These are phyloP conservation scores for Cheiracanthium punctorium DNA, from an alignment of 2,888 invertebrate genomes.

Conservation along the genomic window DNA sequence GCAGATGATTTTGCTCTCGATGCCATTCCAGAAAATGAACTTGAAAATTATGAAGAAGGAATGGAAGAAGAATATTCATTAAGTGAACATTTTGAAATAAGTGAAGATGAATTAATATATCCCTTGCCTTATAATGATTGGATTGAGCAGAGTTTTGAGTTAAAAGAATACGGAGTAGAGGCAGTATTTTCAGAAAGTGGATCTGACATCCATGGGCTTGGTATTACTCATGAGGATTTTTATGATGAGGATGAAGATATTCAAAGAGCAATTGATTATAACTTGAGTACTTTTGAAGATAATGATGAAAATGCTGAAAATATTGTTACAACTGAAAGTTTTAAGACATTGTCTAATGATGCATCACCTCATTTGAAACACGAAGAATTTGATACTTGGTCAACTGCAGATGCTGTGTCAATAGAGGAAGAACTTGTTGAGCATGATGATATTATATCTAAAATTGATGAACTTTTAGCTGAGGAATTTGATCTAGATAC, in stretches of 20 bases:
- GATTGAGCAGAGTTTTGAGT: constrained; percentile 63
- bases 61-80: not conserved
- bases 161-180: constrained; percentile 60
- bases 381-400: constrained; percentile 56
- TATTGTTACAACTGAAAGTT: constrained; percentile 38
- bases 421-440: constrained; percentile 46
- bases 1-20: not conserved
- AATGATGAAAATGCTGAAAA: constrained; percentile 14
- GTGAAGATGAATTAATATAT: constrained; percentile 58
- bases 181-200: constrained; percentile 38
- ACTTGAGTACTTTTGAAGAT: constrained; percentile 54
- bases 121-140: constrained; percentile 58
- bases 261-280: constrained; percentile 58
- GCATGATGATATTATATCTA: constrained; percentile 47
- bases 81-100: constrained; percentile 44
- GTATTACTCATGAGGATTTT: constrained; percentile 9
- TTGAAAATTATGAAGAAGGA: not conserved
- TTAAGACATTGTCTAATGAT: constrained; percentile 41
- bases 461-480: constrained; percentile 54
- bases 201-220: constrained; percentile 38
- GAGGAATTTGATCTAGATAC: constrained; percentile 35
- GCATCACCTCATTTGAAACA: constrained; percentile 29
- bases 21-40: constrained; percentile 17
- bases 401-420: constrained; percentile 55
- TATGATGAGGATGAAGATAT: constrained; percentile 51